Conservation (phyloP, 2,888 invertebrate genomes). For the Polydrusus cervinus region DNA sequence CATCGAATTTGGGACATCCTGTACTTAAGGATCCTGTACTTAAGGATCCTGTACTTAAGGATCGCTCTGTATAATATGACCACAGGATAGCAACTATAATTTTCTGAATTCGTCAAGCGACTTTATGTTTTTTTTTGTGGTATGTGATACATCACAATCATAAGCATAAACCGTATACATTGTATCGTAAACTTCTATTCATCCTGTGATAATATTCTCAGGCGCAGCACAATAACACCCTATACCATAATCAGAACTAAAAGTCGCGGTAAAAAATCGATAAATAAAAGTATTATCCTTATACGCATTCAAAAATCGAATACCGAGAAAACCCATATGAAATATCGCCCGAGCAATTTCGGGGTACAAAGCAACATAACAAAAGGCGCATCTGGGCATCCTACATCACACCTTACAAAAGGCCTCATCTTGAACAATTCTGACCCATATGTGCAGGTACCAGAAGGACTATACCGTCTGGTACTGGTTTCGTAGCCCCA, state of each 20-base stretch:
- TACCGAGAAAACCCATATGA: constrained; percentile 43
- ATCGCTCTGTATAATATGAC: no score
- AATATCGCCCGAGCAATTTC: constrained; percentile 44
- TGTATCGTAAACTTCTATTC: background rate
- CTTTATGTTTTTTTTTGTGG: no score
- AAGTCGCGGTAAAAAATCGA: constrained; percentile 6
- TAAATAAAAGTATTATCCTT: constrained; percentile 34
- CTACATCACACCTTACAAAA: constrained; percentile 64
- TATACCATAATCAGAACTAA: background rate
- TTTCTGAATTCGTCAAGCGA: no score
- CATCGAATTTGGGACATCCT: no score
- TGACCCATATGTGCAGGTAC: constrained; percentile 46
- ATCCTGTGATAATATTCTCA: background rate
- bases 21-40: no score
- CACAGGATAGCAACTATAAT: no score
- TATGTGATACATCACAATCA: no score
- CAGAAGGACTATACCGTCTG: constrained; percentile 27
- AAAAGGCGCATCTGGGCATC: constrained; percentile 63
- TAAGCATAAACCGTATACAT: background rate
- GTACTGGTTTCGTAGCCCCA: constrained; percentile 37
- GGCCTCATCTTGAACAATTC: constrained; percentile 52
- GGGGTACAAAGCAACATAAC: constrained; percentile 48
- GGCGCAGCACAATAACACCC: background rate
- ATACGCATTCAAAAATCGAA: constrained; percentile 32
- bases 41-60: no score